Base-by-base conservation (phyloP, 2,113 vertebrate species). In the Protobothrops flavoviridis region DNA sequence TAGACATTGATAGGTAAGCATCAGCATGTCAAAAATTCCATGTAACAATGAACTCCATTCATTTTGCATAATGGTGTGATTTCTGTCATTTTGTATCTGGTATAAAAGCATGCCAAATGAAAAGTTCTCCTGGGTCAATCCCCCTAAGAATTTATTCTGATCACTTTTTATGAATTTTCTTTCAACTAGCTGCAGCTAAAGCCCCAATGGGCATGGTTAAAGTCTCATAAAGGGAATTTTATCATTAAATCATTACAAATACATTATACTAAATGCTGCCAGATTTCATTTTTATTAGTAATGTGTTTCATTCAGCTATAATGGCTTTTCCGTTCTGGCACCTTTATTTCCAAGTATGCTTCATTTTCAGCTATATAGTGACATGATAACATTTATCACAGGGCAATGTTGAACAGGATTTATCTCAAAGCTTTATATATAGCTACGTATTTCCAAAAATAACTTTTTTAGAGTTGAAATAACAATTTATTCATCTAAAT, bases 241-340 rank as follows among this genome's bases (percentile, higher is more conserved):
- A 33, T 69, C 64, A 69, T 69, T 69, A 0, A 74, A 88, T 94
- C 39, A 0, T 93, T 93, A 55, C 52, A 93, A 94, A 1, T 85
- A 0, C 23, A n/a, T 85, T 95, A 81, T 74, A 3, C 0, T 94
- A 92, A 94, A 93, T 69, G 29, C 4, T n/a, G 89, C 2, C 6
- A 91, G 45, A 88, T 93, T 11, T 57, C 0, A 53, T 92, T 94
- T 95, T 85, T 95, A 39, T 95, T 90, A 69, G 0, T 0, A 91
- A 93, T 92, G 7, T 50, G 9, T 90, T 33, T 94, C 91, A 95
- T 86, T 90, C 85, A 91, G 50, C 45, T 90, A 81, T 39, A 90
- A 13, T 3, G 94, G 5, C 0, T 4, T 17, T 59, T 94, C 1
- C 0, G 33, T 90, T 95, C 39, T 87, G 61, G 9, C 0, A 64